Evolutionary conservation across 2,888 invertebrate genomes (phyloP).

Genomic region (Hetaerina titia): DNA sequence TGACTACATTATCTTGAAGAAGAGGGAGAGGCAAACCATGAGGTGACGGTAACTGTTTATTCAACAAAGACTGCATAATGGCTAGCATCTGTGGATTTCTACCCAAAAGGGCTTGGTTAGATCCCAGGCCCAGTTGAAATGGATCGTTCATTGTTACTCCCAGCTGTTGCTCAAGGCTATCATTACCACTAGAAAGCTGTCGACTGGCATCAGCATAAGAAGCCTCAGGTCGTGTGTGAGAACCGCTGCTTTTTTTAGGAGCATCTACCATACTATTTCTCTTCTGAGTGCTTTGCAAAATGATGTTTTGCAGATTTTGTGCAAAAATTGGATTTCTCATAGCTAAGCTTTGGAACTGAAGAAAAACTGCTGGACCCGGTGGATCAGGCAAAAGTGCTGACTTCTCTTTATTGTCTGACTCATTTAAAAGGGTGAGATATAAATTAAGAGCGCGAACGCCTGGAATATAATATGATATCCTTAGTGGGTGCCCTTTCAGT

Average conservation of each 20-base stretch:
- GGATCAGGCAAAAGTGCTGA: slow-evolving; percentile 75
- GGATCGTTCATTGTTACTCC: background rate
- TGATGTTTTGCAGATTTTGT: slow-evolving; percentile 75
- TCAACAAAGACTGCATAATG: slow-evolving; percentile 50
- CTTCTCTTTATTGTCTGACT: slow-evolving; percentile 72
- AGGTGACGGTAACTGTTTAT: background rate
- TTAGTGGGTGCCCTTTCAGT: slow-evolving; percentile 74
- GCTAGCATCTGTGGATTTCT: slow-evolving; percentile 54
- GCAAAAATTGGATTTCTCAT: slow-evolving; percentile 76
- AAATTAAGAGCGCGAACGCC: slow-evolving; percentile 77
- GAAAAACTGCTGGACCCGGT: slow-evolving; percentile 74
- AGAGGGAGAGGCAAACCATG: slow-evolving; percentile 23
- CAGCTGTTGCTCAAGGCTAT: background rate
- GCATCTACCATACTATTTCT: slow-evolving; percentile 40
- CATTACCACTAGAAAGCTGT: background rate
- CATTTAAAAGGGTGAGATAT: slow-evolving; percentile 76
- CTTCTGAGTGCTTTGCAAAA: slow-evolving; percentile 74
- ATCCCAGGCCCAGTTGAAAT: background rate
- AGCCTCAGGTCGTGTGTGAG: background rate
- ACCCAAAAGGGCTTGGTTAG: slow-evolving; percentile 26
- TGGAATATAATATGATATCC: slow-evolving; percentile 77
- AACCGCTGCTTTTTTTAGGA: background rate
- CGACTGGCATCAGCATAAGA: background rate
- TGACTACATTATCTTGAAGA: slow-evolving; percentile 45
- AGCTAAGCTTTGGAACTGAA: slow-evolving; percentile 76